Evolutionary conservation across 1,140 invertebrate genomes (phyloP), one percentile per base, ranked within the genome.

Genomic region (Leptonema lineaticorne): DNA sequence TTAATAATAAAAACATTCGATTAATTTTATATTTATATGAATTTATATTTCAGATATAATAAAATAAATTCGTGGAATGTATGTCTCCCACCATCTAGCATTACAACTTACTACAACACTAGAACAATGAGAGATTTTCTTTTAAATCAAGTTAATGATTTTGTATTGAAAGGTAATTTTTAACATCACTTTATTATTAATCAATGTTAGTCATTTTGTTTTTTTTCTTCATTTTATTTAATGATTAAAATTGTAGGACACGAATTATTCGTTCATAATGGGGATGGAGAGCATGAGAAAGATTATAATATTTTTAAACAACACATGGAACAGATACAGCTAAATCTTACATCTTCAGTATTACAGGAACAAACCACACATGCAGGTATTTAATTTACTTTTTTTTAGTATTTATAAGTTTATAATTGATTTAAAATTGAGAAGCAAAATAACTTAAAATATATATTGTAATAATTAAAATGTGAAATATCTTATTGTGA

Each of bases 41-140:
- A 20, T 22, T 8, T 48, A 1, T 18, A n/a, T 30, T 50, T 14
- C 58, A 82, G 81, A 48, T 82, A 78, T 70, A 78, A 74, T 69
- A 82, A 82, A 63, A 81, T 82, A 41, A 72, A 75, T 0, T 76
- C 76, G 5, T 81, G 78, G 76, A 78, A 80, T 58, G 78, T 82
- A 28, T 74, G 76, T 37, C 70, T 83, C 22, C 81, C 81, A 9
- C 79, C 81, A 0, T 76, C 79, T 6, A 75, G 77, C 37, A 81
- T 83, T 45, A 74, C 77, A 8, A 81, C 78, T 4, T 74, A 78
- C 30, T 81, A 82, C 70, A 80, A 82, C 73, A 81, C 79, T 0
- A 76, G 76, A 45, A 74, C 74, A n/a, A 81, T 81, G 77, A 69
- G 81, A 0, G 79, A 82, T 16, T 66, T 74, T 0, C 77, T 83